Conservation (phyloP, 2,888 invertebrate species). For the Aphidius colemani region DNA sequence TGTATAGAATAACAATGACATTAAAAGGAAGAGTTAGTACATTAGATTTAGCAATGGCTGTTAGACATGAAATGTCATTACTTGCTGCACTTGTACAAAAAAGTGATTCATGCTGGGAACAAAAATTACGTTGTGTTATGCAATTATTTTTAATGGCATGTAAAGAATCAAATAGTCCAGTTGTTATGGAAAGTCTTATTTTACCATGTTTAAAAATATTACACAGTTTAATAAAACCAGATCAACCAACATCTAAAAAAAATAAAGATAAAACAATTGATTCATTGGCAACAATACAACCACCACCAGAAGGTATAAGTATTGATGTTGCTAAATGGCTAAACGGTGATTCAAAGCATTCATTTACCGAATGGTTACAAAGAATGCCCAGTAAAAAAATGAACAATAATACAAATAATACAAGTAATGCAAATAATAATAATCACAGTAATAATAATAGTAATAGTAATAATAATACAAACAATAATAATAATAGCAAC, state of each 20-base stretch:
- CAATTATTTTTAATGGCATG: constrained; percentile 83
- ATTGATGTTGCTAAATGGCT: constrained; percentile 78
- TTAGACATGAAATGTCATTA: constrained; percentile 87
- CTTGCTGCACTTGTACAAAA: constrained; percentile 87
- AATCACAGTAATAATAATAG: no score
- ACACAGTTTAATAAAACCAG: constrained; percentile 78
- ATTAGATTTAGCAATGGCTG: constrained; percentile 74
- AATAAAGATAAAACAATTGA: constrained; percentile 65
- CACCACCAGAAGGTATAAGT: constrained; percentile 66
- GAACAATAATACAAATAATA: constrained; percentile 38
- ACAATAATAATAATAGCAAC: no score
- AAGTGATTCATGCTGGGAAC: constrained; percentile 95
- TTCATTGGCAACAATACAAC: constrained; percentile 63
- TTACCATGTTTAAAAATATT: constrained; percentile 92
- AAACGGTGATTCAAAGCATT: constrained; percentile 70
- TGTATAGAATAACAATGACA: constrained; percentile 82
- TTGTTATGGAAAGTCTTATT: constrained; percentile 88
- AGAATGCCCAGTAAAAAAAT: constrained; percentile 64
- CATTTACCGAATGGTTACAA: constrained; percentile 74
- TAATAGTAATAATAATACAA: no score
- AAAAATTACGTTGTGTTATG: constrained; percentile 85
- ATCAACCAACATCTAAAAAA: constrained; percentile 63
- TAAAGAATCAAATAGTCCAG: constrained; percentile 77
- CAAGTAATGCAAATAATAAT: no score
- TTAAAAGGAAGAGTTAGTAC: constrained; percentile 77